These are phyloP conservation scores for Mimas tiliae DNA, from an alignment of 2,888 invertebrate species.

Conservation along the genomic window DNA sequence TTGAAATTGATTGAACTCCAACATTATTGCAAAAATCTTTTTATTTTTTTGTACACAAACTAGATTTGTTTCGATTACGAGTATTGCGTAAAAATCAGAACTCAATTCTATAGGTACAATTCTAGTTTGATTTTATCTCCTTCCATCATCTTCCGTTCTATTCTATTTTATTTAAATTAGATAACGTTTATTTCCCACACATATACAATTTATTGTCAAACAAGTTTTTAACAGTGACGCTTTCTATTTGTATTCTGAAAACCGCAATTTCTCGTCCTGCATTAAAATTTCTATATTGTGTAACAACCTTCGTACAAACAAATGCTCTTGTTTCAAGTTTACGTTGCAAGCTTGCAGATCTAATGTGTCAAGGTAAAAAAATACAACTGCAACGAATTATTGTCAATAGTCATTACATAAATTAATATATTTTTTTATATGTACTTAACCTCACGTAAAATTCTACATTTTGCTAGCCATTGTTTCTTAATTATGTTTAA, in stretches of 20 bases:
- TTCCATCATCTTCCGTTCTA: background rate
- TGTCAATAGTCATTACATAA: slow-evolving; percentile 22
- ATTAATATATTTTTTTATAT: slow-evolving; percentile 12
- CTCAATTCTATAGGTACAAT: background rate
- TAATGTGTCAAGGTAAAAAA: slow-evolving; percentile 20
- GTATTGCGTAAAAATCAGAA: slow-evolving; percentile 1
- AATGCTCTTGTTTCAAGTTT: slow-evolving; percentile 30
- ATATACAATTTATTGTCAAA: background rate
- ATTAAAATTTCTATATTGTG: background rate
- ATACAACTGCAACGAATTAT: slow-evolving; percentile 23
- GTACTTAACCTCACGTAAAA: background rate
- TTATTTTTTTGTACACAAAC: background rate
- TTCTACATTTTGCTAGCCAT: background rate
- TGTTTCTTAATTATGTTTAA: background rate
- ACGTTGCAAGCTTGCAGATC: background rate
- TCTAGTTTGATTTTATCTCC: too few species aligned
- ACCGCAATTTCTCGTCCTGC: background rate
- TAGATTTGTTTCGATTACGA: background rate
- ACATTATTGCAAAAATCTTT: background rate
- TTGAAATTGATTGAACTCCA: background rate
- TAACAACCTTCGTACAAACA: slow-evolving; percentile 2
- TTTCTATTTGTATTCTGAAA: slow-evolving; percentile 5
- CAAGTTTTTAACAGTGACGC: background rate
- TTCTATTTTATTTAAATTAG: too few species aligned
- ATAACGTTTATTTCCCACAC: background rate